Evolutionary conservation across 2,113 vertebrate species (phyloP).

Genomic region (Dicentrarchus labrax): DNA sequence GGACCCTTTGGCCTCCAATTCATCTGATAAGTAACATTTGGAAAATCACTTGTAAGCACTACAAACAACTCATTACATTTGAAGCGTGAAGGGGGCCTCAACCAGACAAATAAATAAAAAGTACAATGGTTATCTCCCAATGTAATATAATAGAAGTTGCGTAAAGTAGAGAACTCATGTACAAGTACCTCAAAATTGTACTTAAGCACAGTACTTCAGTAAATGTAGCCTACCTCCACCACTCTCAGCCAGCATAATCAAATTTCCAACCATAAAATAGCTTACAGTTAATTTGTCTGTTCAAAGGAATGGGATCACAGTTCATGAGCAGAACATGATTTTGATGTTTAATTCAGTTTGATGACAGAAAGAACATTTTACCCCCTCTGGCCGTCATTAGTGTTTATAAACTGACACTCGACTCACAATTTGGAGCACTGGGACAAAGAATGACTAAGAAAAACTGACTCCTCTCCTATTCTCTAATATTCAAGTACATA

Average conservation of each 20-base stretch:
- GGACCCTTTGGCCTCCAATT: not conserved
- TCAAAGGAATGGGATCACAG: constrained; percentile 36
- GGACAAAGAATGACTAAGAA: constrained; percentile 35
- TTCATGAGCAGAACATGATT: constrained; percentile 17
- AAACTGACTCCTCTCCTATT: constrained; percentile 21
- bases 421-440: constrained; percentile 24
- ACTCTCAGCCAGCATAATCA: constrained; percentile 5
- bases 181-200: not conserved
- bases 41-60: not conserved
- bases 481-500: constrained; percentile 9
- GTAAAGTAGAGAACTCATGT: no score
- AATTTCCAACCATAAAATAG: constrained; percentile 7
- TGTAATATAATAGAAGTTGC: no score
- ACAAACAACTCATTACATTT: not conserved
- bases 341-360: constrained; percentile 67
- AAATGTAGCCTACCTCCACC: not conserved
- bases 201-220: not conserved
- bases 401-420: constrained; percentile 32
- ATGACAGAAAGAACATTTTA: constrained; percentile 43
- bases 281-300: constrained; percentile 32
- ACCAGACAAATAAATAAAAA: not conserved
- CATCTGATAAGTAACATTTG: not conserved
- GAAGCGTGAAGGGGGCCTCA: not conserved
- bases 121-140: no score
- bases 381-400: constrained; percentile 61